Base-by-base conservation (phyloP, 2,888 invertebrate species). In the Eristalis tenax region DNA sequence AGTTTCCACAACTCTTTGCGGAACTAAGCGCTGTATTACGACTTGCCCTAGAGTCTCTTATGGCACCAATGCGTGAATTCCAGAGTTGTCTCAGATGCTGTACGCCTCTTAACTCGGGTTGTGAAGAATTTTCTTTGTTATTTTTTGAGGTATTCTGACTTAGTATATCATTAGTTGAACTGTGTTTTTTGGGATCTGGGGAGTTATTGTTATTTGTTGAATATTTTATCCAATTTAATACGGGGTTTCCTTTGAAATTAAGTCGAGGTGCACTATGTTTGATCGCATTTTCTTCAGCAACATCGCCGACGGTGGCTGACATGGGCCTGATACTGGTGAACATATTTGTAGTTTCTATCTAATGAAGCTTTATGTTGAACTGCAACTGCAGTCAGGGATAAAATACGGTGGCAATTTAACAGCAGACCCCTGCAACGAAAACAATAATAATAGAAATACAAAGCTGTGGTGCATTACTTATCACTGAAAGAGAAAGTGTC, bases 41-140 rank as follows among this genome's bases (percentile, higher is more conserved):
- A 86, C 23, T 83, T 59, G 23, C 35, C 64, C 50, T 76, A 28
- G 69, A 85, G 79, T 89, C 88, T 43, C 56, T 79, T 56, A 59
- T 71, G 74, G 90, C 89, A 78, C 89, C 91, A 61, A 93, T 93
- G 65, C 92, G 92, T 83, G 91, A 92, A 89, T 92, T 93, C 93
- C 93, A 93, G 83, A 93, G 90, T 88, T 93, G 89, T 35, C 91
- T 92, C 66, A 93, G 84, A 1, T 91, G 91, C 89, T 93, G 92
- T 32, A 93, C 93, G 35, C 93, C 93, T 13, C 90, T 91, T 89
- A 91, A 91, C 22, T 93, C 92, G 66, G 91, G 90, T 23, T 84
- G 83, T 43, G 28, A 74, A 8, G 64, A 61, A 50, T 79, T 76
- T 68, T 80, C 78, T 64, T 68, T 71, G 76, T 82, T 83, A 77